phyloP scores from a whole-genome alignment of 2,888 invertebrate genomes.

The Bombylius major region DNA sequence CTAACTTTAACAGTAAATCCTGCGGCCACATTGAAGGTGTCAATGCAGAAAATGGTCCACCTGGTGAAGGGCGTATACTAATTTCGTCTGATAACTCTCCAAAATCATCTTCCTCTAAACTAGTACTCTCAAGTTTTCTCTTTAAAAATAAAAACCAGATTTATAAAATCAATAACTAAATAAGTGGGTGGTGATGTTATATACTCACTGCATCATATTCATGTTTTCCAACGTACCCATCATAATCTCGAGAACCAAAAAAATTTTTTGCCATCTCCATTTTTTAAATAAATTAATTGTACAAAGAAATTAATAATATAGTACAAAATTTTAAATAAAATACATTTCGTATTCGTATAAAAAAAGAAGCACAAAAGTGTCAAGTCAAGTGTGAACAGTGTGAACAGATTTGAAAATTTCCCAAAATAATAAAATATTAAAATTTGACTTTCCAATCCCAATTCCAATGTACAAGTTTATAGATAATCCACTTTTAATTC shows the following conservation, averaged over 20 bases:
- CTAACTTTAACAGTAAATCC: conserved; percentile 72
- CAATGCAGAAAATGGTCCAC: conserved; percentile 88
- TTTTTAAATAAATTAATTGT: conserved; percentile 13
- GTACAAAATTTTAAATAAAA: too few relatives aligned
- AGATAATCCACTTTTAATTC: too few relatives aligned
- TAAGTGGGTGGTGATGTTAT: not conserved
- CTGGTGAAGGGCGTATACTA: conserved; percentile 61
- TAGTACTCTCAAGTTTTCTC: conserved; percentile 64
- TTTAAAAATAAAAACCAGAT: conserved; percentile 27
- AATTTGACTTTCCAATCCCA: too few relatives aligned
- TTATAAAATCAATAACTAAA: conserved; percentile 5
- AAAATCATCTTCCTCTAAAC: conserved; percentile 66
- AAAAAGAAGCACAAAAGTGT: too few relatives aligned
- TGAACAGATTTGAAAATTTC: too few relatives aligned
- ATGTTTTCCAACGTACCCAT: conserved; percentile 80
- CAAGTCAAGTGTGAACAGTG: too few relatives aligned
- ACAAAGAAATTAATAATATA: too few relatives aligned
- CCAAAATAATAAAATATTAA: too few relatives aligned
- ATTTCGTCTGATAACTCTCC: conserved; percentile 55
- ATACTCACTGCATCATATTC: conserved; percentile 56
- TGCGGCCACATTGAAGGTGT: conserved; percentile 97
- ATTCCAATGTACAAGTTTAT: too few relatives aligned
- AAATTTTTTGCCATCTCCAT: conserved; percentile 91
- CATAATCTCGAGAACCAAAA: conserved; percentile 74
- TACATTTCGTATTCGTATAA: too few relatives aligned